A percentile compares a stretch with the other conserved stretches of the same genome.
These are phyloP conservation scores for Pristis pectinata DNA, from an alignment of 2,797 vertebrate species.

Conservation along the genomic window DNA sequence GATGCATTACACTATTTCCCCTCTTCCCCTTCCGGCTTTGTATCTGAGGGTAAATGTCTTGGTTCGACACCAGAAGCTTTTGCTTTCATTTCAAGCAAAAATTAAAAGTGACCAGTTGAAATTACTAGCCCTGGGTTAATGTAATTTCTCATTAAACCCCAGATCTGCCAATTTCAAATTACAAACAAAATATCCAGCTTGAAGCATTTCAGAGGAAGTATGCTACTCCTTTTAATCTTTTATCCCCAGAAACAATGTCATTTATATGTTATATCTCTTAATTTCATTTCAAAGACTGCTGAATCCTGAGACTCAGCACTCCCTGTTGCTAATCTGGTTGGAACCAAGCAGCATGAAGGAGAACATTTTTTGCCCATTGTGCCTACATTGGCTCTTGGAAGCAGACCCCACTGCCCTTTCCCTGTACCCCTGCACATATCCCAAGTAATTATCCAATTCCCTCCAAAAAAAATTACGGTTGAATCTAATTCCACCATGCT, in stretches of 20 bases:
- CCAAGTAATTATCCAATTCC: background rate
- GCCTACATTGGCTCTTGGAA: background rate
- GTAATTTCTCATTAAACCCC: background rate
- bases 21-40: background rate
- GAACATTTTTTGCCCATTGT: background rate
- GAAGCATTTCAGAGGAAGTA: background rate
- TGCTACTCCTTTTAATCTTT: background rate
- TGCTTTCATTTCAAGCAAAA: background rate
- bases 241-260: background rate
- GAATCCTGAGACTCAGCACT: background rate
- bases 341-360: no score
- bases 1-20: background rate
- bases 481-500: background rate
- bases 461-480: background rate
- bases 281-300: background rate
- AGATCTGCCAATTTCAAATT: background rate
- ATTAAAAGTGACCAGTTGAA: background rate
- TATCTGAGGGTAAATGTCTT: background rate
- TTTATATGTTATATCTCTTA: background rate
- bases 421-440: background rate
- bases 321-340: background rate
- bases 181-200: background rate
- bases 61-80: background rate
- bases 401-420: background rate
- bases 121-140: background rate